Percentiles rank a stretch among this genome's conserved stretches.
These are phyloP conservation scores for Malacoraja senta DNA, from an alignment of 2,797 vertebrate species.

Conservation along the genomic window DNA sequence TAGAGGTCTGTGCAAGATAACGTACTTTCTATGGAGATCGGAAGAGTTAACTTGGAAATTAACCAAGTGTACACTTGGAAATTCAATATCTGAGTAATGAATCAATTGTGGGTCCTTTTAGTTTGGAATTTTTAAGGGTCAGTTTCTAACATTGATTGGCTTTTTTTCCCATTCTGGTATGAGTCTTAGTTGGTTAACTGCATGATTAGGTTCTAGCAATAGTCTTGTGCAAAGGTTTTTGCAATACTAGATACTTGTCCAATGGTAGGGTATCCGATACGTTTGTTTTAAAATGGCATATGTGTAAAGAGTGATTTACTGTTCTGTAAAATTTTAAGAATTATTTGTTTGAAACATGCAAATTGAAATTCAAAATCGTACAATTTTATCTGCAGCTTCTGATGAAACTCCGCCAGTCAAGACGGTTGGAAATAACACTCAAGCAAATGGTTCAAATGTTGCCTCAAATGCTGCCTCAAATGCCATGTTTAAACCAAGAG, in stretches of 20 bases:
- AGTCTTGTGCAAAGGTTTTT: neutral
- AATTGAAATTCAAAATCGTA: neutral
- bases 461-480: slow-evolving; percentile 49
- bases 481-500: slow-evolving; percentile 49
- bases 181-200: neutral
- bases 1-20: neutral
- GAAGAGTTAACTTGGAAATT: neutral
- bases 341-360: neutral
- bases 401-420: slow-evolving; percentile 48
- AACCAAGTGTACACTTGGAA: neutral
- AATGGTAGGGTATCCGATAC: no score
- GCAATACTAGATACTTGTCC: neutral
- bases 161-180: no score
- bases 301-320: neutral
- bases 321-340: neutral
- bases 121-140: neutral
- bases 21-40: neutral
- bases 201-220: neutral
- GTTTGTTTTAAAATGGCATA: neutral
- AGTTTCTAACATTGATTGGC: neutral
- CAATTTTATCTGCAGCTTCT: slow-evolving; percentile 48
- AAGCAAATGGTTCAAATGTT: slow-evolving; percentile 53
- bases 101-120: neutral
- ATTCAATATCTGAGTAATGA: neutral
- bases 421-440: slow-evolving; percentile 47